Base-by-base conservation (phyloP, 1,140 invertebrate genomes). In the Heliconius himera region DNA sequence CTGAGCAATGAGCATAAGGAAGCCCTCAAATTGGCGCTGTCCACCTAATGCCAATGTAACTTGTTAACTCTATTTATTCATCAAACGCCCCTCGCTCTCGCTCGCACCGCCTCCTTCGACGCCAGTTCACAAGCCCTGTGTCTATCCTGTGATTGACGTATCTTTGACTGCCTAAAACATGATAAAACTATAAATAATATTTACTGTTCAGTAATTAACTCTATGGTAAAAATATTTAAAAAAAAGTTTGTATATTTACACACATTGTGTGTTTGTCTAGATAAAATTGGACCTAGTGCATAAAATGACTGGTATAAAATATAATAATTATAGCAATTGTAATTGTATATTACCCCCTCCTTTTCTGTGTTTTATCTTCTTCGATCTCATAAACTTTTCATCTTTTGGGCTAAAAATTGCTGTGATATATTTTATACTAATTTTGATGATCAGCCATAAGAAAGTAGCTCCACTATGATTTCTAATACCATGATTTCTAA, bases 1-100 rank as follows among this genome's bases (percentile, higher is more conserved):
- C 95, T 99, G 83, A 96, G 96, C 77, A 94, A 96, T 41, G 97
- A 98, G 83, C 97, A 98, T 90, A 97, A 98, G 90, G 96, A 97
- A 88, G 97, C 97, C 26, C 94, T 99, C 80, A 96, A 97, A 88
- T 94, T 96, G 78, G 97, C 97, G 22, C 90, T 95, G 73, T 92
- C 91, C n/a, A 89, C 92, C 82, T 91, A 94, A 84, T 87, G 77
- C 74, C 70, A 36, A 72, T 41, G 70, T 46, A 29, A 60, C 36
- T 73, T 81, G 56, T 76, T 74, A 70, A 76, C 82, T 84, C 78
- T 89, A 89, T 89, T 87, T 90, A 89, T 88, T 88, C 84, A 82
- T 71, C 72, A 70, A 41, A 22, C 84, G 84, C 80, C 60, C 60
- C 60, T n/a, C 60, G 60, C 75, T 80, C 83, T 79, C 81, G 78